These are phyloP conservation scores for Phodopus roborovskii DNA, from an alignment of 2,113 vertebrate species.

Conservation along the genomic window DNA sequence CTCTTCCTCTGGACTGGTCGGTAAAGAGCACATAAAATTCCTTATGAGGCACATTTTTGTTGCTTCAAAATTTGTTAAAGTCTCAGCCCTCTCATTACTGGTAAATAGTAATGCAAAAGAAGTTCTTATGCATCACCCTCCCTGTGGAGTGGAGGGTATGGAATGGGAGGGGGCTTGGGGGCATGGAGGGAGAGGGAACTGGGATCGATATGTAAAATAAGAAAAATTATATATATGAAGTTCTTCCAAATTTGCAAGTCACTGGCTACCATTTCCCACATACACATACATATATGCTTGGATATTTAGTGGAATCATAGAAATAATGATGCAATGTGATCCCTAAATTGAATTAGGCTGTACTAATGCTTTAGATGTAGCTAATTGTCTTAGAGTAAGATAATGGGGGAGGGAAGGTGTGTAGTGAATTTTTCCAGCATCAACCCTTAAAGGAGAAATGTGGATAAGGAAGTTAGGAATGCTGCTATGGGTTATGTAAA, in stretches of 20 bases:
- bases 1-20: not conserved
- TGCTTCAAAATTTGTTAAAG: constrained; percentile 55
- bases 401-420: not conserved
- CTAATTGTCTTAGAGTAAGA: not conserved
- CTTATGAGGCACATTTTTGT: constrained; percentile 42
- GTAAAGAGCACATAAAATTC: constrained; percentile 56
- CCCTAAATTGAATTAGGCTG: constrained; percentile 17
- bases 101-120: constrained; percentile 64
- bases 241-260: constrained; percentile 59
- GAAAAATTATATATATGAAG: not conserved
- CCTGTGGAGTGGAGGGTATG: too few relatives aligned
- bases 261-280: constrained; percentile 54
- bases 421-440: too few relatives aligned
- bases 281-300: not conserved
- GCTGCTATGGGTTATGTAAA: not conserved
- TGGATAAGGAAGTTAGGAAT: not conserved
- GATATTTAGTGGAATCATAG: constrained; percentile 3
- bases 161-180: too few relatives aligned
- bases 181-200: too few relatives aligned
- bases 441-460: too few relatives aligned
- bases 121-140: too few relatives aligned
- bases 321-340: not conserved
- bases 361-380: constrained; percentile 21
- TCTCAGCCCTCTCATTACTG: constrained; percentile 60
- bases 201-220: too few relatives aligned